phyloP scores from a whole-genome alignment of 1,140 invertebrate genomes.

The Delia radicum region DNA sequence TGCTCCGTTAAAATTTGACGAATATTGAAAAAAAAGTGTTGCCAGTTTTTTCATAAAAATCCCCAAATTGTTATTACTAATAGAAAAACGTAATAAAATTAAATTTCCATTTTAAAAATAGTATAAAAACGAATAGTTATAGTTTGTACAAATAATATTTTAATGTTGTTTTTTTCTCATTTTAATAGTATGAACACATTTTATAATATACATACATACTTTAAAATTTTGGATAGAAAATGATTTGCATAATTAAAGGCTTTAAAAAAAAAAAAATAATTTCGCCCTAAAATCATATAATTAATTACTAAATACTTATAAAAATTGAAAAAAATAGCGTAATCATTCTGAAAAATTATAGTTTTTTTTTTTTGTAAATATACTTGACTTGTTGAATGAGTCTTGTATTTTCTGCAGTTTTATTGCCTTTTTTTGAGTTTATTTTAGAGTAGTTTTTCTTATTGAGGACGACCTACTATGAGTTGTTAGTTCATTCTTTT shows the following conservation, averaged over 20 bases:
- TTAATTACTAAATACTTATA: too few species aligned
- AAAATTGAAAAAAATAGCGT: background rate
- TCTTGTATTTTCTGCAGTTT: too few species aligned
- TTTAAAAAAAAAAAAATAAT: background rate
- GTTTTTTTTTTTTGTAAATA: background rate
- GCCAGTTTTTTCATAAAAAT: too few species aligned
- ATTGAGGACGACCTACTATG: background rate
- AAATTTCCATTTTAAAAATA: too few species aligned
- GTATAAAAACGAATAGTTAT: too few species aligned
- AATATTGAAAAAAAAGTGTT: too few species aligned
- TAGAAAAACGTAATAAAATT: too few species aligned
- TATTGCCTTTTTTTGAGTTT: background rate
- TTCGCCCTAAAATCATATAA: background rate
- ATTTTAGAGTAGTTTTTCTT: background rate
- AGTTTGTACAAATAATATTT: background rate
- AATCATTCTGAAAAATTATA: background rate
- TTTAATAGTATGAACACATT: slow-evolving; percentile 13
- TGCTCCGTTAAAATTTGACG: too few species aligned
- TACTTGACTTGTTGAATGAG: background rate
- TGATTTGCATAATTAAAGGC: background rate
- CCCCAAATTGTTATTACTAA: too few species aligned
- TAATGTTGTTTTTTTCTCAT: background rate
- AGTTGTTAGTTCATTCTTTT: background rate
- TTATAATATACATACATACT: slow-evolving; percentile 15
- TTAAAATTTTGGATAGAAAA: background rate